A percentile compares a stretch with the other conserved stretches of the same genome.
Evolutionary conservation across 2,888 invertebrate species (phyloP).

Genomic region (Lithophane ornitopus): DNA sequence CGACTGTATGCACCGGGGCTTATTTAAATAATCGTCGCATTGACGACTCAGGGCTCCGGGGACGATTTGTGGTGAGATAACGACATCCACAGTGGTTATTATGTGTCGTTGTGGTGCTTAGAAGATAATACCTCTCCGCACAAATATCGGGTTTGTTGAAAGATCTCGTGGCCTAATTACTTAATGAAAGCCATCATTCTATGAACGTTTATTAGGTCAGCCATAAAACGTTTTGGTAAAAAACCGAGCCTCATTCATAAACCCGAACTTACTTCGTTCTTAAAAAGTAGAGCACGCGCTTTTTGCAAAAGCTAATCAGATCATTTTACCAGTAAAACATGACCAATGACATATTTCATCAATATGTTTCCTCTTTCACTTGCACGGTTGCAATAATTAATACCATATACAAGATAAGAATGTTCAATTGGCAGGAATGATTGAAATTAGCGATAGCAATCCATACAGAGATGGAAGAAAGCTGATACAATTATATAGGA

Average conservation of each 20-base stretch:
- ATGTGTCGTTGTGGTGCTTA: slow-evolving; percentile 59
- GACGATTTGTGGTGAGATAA: slow-evolving; percentile 74
- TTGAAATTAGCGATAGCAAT: slow-evolving; percentile 74
- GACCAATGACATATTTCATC: slow-evolving; percentile 57
- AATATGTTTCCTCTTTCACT: slow-evolving; percentile 64
- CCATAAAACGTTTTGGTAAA: slow-evolving; percentile 8
- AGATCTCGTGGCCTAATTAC: slow-evolving; percentile 55
- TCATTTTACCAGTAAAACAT: slow-evolving; percentile 46
- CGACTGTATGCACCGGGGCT: slow-evolving; percentile 75
- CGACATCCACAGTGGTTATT: slow-evolving; percentile 66
- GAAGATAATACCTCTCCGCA: slow-evolving; percentile 55
- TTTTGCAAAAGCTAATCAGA: slow-evolving; percentile 37
- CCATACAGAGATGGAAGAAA: slow-evolving; percentile 78
- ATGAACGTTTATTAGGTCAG: slow-evolving; percentile 47
- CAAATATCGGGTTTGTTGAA: slow-evolving; percentile 55
- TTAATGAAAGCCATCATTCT: slow-evolving; percentile 50
- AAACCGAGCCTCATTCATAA: not conserved
- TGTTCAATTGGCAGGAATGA: slow-evolving; percentile 70
- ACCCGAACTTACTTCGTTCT: slow-evolving; percentile 3
- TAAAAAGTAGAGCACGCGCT: slow-evolving; percentile 26
- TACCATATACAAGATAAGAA: slow-evolving; percentile 71
- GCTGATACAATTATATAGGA: slow-evolving; percentile 83
- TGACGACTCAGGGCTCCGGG: slow-evolving; percentile 71
- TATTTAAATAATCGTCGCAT: slow-evolving; percentile 85
- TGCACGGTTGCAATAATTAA: slow-evolving; percentile 70